A percentile compares a stretch with the other conserved stretches of the same genome.
Evolutionary conservation across 2,113 vertebrate genomes (phyloP).

Genomic region (Helogale parvula): DNA sequence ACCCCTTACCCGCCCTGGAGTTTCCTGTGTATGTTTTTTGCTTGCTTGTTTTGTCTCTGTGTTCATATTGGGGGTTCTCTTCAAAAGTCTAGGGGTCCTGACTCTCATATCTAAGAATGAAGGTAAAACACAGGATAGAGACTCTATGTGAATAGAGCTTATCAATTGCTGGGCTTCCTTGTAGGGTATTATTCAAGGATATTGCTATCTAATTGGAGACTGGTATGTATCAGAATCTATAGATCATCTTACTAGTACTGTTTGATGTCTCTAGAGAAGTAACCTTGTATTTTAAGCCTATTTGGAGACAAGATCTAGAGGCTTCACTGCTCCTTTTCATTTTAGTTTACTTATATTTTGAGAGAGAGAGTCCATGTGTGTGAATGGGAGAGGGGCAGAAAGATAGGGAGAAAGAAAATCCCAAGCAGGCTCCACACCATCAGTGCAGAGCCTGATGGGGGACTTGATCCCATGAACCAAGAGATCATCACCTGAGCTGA

Average conservation of each 20-base stretch:
- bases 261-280: background rate
- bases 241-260: background rate
- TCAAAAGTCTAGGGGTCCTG: background rate
- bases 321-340: background rate
- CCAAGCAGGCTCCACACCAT: too few species aligned
- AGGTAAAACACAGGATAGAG: background rate
- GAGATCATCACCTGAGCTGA: too few species aligned
- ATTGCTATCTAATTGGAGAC: background rate
- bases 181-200: background rate
- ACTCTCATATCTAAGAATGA: background rate
- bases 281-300: background rate
- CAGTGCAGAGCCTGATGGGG: too few species aligned
- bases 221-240: background rate
- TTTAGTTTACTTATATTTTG: too few species aligned
- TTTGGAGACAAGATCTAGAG: background rate
- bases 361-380: too few species aligned
- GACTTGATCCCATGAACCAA: too few species aligned
- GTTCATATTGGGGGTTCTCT: background rate
- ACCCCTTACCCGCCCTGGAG: background rate
- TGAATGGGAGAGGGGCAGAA: too few species aligned
- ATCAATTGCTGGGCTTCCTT: background rate
- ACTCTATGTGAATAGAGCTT: background rate
- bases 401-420: too few species aligned
- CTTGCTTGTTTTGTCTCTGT: background rate
- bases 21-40: background rate